These are phyloP conservation scores for Phyllostomus discolor DNA, from an alignment of 2,113 vertebrate species.

Conservation along the genomic window DNA sequence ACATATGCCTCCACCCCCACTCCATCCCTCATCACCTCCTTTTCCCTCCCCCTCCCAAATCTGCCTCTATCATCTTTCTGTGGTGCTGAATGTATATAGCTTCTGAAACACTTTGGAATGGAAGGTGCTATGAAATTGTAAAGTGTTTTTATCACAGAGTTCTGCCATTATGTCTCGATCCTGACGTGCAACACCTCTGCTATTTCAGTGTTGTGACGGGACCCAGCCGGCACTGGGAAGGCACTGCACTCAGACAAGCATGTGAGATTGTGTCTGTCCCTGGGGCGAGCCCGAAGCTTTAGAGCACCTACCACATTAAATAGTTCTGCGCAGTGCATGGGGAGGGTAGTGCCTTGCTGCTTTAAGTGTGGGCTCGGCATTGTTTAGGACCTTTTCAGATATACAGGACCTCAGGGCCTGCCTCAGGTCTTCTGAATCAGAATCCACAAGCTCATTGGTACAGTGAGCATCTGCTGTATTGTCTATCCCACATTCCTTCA, in stretches of 20 bases:
- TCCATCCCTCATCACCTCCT: slow-evolving; percentile 51
- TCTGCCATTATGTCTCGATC: slow-evolving; percentile 69
- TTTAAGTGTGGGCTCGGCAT: not conserved
- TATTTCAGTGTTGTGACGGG: slow-evolving; percentile 74
- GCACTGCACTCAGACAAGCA: slow-evolving; percentile 13
- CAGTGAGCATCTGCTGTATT: not conserved
- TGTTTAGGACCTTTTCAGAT: not conserved
- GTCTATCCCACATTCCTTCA: not conserved
- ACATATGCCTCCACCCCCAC: not conserved
- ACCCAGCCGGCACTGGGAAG: not conserved
- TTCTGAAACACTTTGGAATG: slow-evolving; percentile 70
- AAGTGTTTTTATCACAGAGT: slow-evolving; percentile 72
- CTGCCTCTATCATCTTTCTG: slow-evolving; percentile 63
- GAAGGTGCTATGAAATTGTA: slow-evolving; percentile 71
- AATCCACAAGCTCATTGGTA: not conserved
- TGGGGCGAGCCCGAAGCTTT: not conserved
- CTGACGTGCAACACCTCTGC: slow-evolving; percentile 70
- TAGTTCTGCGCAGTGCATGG: not conserved
- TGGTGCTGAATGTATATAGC: slow-evolving; percentile 56
- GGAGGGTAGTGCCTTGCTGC: not conserved
- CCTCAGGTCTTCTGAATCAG: not conserved
- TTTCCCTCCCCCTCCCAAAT: not conserved
- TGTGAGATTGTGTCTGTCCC: slow-evolving; percentile 10
- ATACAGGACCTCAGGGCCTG: not conserved
- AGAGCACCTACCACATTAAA: not conserved